Evolutionary conservation across 2,797 vertebrate species (phyloP).

Genomic region (Pipistrellus kuhlii): DNA sequence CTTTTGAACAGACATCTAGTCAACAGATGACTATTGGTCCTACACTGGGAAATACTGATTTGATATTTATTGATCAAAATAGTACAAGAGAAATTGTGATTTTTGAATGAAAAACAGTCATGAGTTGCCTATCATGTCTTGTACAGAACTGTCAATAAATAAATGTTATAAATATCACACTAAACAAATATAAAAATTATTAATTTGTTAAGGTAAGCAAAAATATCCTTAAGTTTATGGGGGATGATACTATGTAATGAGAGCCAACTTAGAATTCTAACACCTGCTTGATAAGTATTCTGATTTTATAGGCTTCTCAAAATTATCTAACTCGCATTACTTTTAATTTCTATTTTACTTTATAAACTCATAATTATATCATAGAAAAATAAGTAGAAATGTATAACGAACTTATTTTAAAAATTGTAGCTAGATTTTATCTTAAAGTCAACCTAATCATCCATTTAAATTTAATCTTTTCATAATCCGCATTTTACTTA

Average conservation of each 20-base stretch:
- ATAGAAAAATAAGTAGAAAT: slow-evolving; percentile 41
- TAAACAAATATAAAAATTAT: slow-evolving; percentile 40
- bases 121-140: slow-evolving; percentile 56
- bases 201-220: slow-evolving; percentile 22
- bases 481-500: slow-evolving; percentile 60
- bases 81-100: slow-evolving; percentile 59
- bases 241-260: background rate
- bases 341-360: slow-evolving; percentile 58
- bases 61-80: slow-evolving; percentile 70
- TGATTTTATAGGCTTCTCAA: slow-evolving; percentile 57
- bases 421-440: slow-evolving; percentile 45
- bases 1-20: slow-evolving; percentile 57
- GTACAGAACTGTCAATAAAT: background rate
- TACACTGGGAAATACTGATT: slow-evolving; percentile 75
- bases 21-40: slow-evolving; percentile 63
- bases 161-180: background rate
- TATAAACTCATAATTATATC: slow-evolving; percentile 24
- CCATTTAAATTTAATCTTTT: slow-evolving; percentile 65
- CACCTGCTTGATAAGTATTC: background rate
- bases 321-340: background rate
- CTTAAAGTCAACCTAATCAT: slow-evolving; percentile 46
- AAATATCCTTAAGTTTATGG: background rate
- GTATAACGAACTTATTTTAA: background rate
- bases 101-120: slow-evolving; percentile 67
- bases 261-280: background rate